Evolutionary conservation across 2,888 invertebrate species (phyloP).

Genomic region (Tanypteryx hageni): DNA sequence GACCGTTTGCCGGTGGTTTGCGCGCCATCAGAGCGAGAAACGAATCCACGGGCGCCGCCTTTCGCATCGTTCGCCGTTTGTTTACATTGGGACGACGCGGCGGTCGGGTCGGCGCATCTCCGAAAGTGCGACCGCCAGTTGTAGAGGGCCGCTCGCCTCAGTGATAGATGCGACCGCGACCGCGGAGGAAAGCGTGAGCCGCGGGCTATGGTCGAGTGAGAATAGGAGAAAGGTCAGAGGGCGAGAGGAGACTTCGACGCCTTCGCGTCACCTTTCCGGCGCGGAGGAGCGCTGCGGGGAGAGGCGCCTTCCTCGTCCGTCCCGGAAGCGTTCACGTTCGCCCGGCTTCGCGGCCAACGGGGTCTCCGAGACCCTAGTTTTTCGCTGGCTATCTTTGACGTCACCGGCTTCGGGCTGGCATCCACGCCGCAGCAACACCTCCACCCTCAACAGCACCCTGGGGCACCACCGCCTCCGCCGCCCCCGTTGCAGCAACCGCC

Average conservation of each 20-base stretch:
- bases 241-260: slow-evolving; percentile 9
- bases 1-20: slow-evolving; percentile 6
- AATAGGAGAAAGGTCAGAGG: not conserved
- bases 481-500: slow-evolving; percentile 61
- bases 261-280: slow-evolving; percentile 74
- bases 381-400: slow-evolving; percentile 65
- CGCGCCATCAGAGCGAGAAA: not conserved
- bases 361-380: slow-evolving; percentile 69
- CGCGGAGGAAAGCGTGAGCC: not conserved
- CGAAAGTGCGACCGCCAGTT: not conserved
- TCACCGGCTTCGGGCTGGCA: slow-evolving; percentile 51
- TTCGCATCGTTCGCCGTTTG: not conserved
- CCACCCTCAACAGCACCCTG: slow-evolving; percentile 67
- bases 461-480: slow-evolving; percentile 69
- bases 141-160: not conserved
- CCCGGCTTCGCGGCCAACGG: slow-evolving; percentile 64
- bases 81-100: not conserved
- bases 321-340: slow-evolving; percentile 68
- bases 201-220: not conserved
- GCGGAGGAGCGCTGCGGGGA: slow-evolving; percentile 72
- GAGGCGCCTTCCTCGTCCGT: slow-evolving; percentile 70
- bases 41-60: not conserved
- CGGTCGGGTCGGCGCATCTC: not conserved
- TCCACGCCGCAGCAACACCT: slow-evolving; percentile 56
- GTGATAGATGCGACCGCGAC: not conserved